Evolutionary conservation across 2,113 vertebrate genomes (phyloP).

Genomic region (Coryphaenoides rupestris): DNA sequence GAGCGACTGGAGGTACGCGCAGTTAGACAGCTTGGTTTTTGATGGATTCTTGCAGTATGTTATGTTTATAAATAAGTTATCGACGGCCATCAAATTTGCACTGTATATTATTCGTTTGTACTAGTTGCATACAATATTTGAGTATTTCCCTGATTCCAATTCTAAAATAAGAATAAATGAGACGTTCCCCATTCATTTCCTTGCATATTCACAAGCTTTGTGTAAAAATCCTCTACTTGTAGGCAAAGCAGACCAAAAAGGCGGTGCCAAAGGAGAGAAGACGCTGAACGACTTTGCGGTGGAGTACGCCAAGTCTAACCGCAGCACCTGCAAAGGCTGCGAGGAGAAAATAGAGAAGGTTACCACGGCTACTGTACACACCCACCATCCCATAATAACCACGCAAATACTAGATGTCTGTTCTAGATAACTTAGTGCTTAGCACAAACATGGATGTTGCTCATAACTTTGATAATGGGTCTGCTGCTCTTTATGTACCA

Average conservation of each 20-base stretch:
- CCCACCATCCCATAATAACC: background rate
- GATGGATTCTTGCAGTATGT: background rate
- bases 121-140: too few relatives aligned
- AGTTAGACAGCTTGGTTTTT: background rate
- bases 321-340: constrained; percentile 96
- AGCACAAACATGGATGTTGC: too few relatives aligned
- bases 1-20: constrained; percentile 62
- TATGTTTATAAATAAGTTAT: background rate
- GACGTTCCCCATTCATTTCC: too few relatives aligned
- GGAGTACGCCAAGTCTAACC: constrained; percentile 96
- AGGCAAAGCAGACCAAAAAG: constrained; percentile 76
- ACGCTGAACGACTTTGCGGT: constrained; percentile 87
- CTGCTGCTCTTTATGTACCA: too few relatives aligned
- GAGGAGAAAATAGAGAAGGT: constrained; percentile 97
- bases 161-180: too few relatives aligned
- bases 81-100: background rate
- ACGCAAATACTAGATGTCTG: too few relatives aligned
- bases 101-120: too few relatives aligned
- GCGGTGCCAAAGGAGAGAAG: constrained; percentile 81
- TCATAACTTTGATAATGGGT: too few relatives aligned
- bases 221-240: background rate
- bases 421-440: too few relatives aligned
- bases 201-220: too few relatives aligned
- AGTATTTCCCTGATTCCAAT: too few relatives aligned
- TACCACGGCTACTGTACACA: background rate